These are phyloP conservation scores for Enteromius trimaculatus DNA, from an alignment of 2,797 vertebrate species.

Conservation along the genomic window DNA sequence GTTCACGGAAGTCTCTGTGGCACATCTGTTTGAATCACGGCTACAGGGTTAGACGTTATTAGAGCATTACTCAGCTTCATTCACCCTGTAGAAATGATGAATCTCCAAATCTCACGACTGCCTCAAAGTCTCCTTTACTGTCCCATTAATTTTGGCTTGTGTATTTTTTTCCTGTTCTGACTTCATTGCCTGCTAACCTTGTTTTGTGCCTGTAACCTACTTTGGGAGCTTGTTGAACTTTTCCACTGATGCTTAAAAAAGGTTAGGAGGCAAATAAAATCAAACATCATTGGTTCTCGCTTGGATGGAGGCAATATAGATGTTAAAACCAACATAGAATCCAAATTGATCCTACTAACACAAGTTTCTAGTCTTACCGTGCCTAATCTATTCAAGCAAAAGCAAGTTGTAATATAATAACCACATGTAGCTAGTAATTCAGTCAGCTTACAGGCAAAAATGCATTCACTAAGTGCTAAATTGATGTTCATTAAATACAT, in stretches of 20 bases:
- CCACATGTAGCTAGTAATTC: neutral
- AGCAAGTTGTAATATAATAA: neutral
- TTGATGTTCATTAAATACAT: neutral
- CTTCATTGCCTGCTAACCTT: constrained; percentile 35
- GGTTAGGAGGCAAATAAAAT: neutral
- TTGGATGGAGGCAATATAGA: neutral
- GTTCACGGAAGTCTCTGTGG: constrained; percentile 14
- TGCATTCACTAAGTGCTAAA: neutral
- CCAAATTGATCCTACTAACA: neutral
- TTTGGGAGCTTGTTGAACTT: constrained; percentile 21
- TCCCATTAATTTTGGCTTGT: neutral
- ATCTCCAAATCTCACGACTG: constrained; percentile 11
- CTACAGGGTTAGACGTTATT: constrained; percentile 18
- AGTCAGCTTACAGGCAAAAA: neutral
- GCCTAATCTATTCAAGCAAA: neutral
- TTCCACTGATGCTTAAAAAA: neutral
- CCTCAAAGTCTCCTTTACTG: neutral
- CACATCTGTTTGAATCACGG: constrained; percentile 26
- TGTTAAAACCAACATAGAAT: neutral
- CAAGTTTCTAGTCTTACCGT: neutral
- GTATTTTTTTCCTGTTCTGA: neutral
- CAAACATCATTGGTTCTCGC: neutral
- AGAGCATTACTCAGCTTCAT: constrained; percentile 32
- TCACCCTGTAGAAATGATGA: constrained; percentile 18
- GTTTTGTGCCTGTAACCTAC: constrained; percentile 26